Evolutionary conservation across 2,888 invertebrate genomes (phyloP).

Genomic region (Stomorhina lunata): DNA sequence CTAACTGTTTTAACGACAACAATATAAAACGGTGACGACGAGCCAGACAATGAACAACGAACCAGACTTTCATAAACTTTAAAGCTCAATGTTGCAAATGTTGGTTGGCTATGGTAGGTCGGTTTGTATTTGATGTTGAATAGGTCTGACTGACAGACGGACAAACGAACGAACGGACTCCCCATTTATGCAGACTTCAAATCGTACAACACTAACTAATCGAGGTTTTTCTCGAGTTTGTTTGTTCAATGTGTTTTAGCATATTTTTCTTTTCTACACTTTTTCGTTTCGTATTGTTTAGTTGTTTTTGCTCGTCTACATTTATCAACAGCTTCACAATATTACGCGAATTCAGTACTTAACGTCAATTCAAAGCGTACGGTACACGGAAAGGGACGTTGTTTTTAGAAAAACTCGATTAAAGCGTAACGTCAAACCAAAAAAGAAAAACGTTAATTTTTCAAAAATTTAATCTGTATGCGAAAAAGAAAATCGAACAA

Average conservation of each 20-base stretch:
- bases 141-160: too few relatives aligned
- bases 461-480: slow-evolving; percentile 2
- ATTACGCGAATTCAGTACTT: slow-evolving; percentile 72
- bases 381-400: slow-evolving; percentile 57
- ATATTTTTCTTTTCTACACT: slow-evolving; percentile 1
- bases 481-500: neutral
- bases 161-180: too few relatives aligned
- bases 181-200: neutral
- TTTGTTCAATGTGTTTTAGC: neutral
- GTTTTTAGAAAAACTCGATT: neutral
- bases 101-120: slow-evolving; percentile 3
- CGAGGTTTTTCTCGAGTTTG: neutral
- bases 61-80: neutral
- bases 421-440: neutral
- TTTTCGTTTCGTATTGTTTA: slow-evolving; percentile 59
- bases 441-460: slow-evolving; percentile 43
- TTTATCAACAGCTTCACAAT: slow-evolving; percentile 72
- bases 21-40: too few relatives aligned
- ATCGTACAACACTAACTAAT: neutral
- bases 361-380: slow-evolving; percentile 70
- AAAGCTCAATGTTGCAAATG: slow-evolving; percentile 7
- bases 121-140: neutral
- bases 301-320: slow-evolving; percentile 70
- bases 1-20: slow-evolving; percentile 15
- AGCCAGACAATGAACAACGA: neutral